phyloP scores from a whole-genome alignment of 2,113 vertebrate species.

The Coptodon rendalli region DNA sequence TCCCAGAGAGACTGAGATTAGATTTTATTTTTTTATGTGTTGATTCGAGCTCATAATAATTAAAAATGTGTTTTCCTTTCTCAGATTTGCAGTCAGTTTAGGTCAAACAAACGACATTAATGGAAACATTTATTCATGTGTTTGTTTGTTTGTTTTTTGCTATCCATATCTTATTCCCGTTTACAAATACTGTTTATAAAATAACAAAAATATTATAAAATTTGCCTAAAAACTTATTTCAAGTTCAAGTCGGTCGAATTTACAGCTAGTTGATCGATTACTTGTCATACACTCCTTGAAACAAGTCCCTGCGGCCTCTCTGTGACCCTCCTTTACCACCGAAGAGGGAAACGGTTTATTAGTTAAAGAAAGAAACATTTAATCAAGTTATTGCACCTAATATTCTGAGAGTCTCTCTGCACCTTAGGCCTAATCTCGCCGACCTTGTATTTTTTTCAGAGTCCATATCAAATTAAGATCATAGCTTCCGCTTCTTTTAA shows the following conservation, averaged over 20 bases:
- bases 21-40: not conserved
- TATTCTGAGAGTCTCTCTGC: not conserved
- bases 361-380: not conserved
- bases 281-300: slow-evolving; percentile 45
- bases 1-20: not conserved
- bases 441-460: not conserved
- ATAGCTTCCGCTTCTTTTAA: not conserved
- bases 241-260: slow-evolving; percentile 33
- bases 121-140: not conserved
- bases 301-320: slow-evolving; percentile 55
- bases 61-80: not conserved
- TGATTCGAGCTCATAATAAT: not conserved
- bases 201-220: not conserved
- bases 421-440: not conserved
- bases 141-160: not conserved
- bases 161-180: not conserved
- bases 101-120: not conserved
- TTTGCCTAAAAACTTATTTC: not conserved
- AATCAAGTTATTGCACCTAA: not conserved
- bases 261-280: slow-evolving; percentile 42
- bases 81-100: not conserved
- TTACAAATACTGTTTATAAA: not conserved
- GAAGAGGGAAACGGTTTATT: slow-evolving; percentile 1
- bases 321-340: slow-evolving; percentile 41
- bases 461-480: not conserved